Conservation (phyloP, 2,888 invertebrate species). For the Acanthococcus lagerstroemiae region DNA sequence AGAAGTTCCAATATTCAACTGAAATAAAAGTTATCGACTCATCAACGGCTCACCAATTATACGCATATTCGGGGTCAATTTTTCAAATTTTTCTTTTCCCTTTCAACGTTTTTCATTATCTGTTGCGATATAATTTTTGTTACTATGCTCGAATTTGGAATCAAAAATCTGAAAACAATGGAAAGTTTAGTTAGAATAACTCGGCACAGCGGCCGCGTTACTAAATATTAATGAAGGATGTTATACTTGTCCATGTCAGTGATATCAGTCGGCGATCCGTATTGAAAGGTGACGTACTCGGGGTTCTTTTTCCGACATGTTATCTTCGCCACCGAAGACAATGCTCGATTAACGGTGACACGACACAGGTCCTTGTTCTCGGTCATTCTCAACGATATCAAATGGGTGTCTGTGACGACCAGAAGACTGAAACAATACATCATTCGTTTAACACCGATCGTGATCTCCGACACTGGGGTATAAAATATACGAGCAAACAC, state of each 20-base stretch:
- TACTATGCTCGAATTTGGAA: conserved; percentile 82
- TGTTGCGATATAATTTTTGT: conserved; percentile 83
- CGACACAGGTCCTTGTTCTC: conserved; percentile 69
- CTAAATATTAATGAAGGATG: too few relatives aligned
- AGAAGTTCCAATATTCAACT: too few relatives aligned
- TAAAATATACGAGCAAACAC: too few relatives aligned
- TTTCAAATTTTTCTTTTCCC: neutral
- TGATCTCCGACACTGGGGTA: too few relatives aligned
- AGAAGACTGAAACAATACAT: conserved; percentile 55
- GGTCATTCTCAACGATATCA: conserved; percentile 73
- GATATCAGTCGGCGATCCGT: conserved; percentile 72
- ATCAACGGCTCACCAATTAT: too few relatives aligned
- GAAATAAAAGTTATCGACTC: too few relatives aligned
- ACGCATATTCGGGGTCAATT: too few relatives aligned
- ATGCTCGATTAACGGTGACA: conserved; percentile 73
- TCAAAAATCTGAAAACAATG: conserved; percentile 55
- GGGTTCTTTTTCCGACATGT: conserved; percentile 93
- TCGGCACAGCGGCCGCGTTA: too few relatives aligned
- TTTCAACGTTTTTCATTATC: conserved; percentile 51
- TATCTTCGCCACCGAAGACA: conserved; percentile 90
- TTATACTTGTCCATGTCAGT: conserved; percentile 68
- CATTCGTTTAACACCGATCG: too few relatives aligned
- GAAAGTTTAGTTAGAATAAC: conserved; percentile 31
- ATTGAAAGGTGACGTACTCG: conserved; percentile 93
- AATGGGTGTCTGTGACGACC: conserved; percentile 72